phyloP scores from a whole-genome alignment of 2,888 invertebrate species.

The Lithodes maja region DNA sequence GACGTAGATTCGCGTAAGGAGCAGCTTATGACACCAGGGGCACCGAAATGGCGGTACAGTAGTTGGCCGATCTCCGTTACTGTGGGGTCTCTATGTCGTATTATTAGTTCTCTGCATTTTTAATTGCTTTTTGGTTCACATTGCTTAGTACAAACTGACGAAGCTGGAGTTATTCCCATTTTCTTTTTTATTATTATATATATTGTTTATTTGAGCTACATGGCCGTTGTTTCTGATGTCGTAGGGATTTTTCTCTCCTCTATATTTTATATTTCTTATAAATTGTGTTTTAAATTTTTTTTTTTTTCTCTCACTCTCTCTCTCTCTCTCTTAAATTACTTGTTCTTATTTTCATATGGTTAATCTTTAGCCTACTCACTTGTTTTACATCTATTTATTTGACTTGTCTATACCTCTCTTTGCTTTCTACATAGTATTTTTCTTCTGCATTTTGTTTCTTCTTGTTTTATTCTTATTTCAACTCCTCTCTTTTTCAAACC shows the following conservation, averaged over 20 bases:
- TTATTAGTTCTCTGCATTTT: not conserved
- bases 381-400: too few relatives aligned
- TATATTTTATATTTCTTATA: not conserved
- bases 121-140: not conserved
- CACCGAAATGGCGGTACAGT: too few relatives aligned
- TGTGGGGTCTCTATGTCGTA: not conserved
- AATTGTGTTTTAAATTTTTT: not conserved
- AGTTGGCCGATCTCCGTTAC: not conserved
- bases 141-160: slow-evolving; percentile 14
- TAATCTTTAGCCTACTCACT: too few relatives aligned
- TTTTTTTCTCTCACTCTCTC: not conserved
- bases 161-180: not conserved
- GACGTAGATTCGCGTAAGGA: too few relatives aligned
- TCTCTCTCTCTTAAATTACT: not conserved
- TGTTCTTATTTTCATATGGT: not conserved
- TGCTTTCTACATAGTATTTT: too few relatives aligned
- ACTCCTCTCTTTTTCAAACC: not conserved
- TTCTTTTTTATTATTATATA: not conserved
- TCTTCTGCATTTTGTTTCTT: not conserved
- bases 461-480: not conserved
- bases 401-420: too few relatives aligned
- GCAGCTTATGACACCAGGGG: too few relatives aligned
- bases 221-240: not conserved
- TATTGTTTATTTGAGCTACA: not conserved
- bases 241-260: not conserved